phyloP scores from a whole-genome alignment of 2,113 vertebrate genomes.

The Heloderma charlesbogerti region DNA sequence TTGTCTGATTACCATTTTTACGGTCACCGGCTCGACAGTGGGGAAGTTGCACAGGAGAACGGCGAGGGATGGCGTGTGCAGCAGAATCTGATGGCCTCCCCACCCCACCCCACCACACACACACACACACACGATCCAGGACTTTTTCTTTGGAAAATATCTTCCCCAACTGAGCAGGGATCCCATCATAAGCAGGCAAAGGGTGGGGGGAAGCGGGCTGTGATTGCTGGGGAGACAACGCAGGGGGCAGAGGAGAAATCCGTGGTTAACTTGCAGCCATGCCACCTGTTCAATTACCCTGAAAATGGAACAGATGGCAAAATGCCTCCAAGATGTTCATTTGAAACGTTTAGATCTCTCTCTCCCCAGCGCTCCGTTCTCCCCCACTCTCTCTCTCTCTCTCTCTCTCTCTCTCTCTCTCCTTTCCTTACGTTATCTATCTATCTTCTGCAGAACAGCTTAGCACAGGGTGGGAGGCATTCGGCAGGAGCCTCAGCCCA shows the following conservation, averaged over 20 bases:
- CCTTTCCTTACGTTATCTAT: not conserved
- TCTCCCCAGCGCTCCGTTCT: not conserved
- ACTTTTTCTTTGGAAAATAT: not conserved
- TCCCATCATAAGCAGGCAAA: no score
- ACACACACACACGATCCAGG: no score
- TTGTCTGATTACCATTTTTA: not conserved
- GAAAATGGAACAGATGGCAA: conserved; percentile 69
- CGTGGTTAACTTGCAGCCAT: conserved; percentile 37
- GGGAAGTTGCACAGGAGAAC: not conserved
- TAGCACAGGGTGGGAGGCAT: not conserved
- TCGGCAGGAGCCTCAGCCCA: not conserved
- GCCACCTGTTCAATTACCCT: conserved; percentile 66
- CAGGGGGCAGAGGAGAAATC: not conserved
- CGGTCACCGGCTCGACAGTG: not conserved
- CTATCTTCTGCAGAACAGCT: not conserved
- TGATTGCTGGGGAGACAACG: not conserved
- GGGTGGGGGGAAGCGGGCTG: no score
- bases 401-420: not conserved
- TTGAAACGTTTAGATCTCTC: conserved; percentile 30
- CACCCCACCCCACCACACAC: not conserved
- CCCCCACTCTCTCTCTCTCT: not conserved
- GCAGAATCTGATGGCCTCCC: no score
- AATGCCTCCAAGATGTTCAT: conserved; percentile 64
- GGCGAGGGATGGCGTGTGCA: no score
- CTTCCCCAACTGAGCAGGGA: not conserved